These are phyloP conservation scores for Danionella cerebrum DNA, from an alignment of 2,113 vertebrate genomes.

Conservation along the genomic window DNA sequence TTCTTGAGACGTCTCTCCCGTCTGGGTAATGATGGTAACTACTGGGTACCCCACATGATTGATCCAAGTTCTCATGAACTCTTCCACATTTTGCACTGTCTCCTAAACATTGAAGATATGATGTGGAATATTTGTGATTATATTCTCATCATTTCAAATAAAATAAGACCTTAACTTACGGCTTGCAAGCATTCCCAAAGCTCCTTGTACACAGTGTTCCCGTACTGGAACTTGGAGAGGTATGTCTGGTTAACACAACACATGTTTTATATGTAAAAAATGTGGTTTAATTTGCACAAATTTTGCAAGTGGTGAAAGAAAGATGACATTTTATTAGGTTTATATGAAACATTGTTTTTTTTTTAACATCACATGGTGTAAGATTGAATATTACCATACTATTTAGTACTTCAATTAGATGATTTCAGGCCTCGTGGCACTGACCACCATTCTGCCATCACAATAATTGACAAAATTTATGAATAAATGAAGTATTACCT, in stretches of 20 bases:
- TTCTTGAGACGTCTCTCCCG: constrained; percentile 58
- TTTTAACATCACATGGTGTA: too few relatives aligned
- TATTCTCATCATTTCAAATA: not conserved
- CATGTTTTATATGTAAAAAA: too few relatives aligned
- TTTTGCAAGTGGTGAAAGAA: too few relatives aligned
- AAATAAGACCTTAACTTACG: constrained; percentile 38
- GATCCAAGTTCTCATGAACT: constrained; percentile 77
- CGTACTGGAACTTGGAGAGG: constrained; percentile 36
- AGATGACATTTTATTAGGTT: too few relatives aligned
- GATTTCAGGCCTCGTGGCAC: too few relatives aligned
- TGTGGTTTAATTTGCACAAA: too few relatives aligned
- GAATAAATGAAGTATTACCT: constrained; percentile 27
- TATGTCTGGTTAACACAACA: too few relatives aligned
- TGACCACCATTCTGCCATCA: too few relatives aligned
- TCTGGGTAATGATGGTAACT: constrained; percentile 67
- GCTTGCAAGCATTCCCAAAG: constrained; percentile 54
- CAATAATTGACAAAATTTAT: too few relatives aligned
- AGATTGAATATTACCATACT: too few relatives aligned
- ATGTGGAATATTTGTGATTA: not conserved
- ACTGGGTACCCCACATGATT: constrained; percentile 82
- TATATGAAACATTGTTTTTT: too few relatives aligned
- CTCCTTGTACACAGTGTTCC: constrained; percentile 43
- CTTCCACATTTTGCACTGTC: not conserved
- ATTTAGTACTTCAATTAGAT: too few relatives aligned
- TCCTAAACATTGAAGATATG: constrained; percentile 42